A percentile compares a stretch with the other conserved stretches of the same genome.
phyloP scores from a whole-genome alignment of 2,888 invertebrate species.

The Rotaria socialis region DNA sequence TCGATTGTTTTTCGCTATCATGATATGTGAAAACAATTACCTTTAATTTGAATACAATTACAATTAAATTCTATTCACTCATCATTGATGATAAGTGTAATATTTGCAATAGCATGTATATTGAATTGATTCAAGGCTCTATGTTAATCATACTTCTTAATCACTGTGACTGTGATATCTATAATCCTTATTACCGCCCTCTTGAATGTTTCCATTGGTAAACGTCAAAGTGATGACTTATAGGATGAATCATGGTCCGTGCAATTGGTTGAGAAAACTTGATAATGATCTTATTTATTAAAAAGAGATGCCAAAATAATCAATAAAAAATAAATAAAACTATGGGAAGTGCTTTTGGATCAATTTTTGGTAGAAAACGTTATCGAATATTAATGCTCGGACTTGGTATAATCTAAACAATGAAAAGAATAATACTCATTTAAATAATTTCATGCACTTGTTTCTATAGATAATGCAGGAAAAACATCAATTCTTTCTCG shows the following conservation, averaged over 20 bases:
- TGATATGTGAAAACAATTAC: too few species aligned
- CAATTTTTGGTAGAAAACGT: constrained; percentile 22
- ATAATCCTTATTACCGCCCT: neutral
- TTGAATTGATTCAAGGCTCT: neutral
- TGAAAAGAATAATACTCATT: too few species aligned
- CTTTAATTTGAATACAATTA: too few species aligned
- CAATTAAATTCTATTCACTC: too few species aligned
- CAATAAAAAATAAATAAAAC: neutral
- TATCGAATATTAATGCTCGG: constrained; percentile 24
- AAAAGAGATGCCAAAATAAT: neutral
- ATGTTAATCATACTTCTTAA: too few species aligned
- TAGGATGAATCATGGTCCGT: neutral
- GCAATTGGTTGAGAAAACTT: neutral
- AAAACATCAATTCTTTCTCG: constrained; percentile 82
- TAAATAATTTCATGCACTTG: too few species aligned
- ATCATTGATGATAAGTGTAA: too few species aligned
- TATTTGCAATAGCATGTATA: too few species aligned
- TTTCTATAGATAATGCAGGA: constrained; percentile 58
- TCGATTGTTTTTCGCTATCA: too few species aligned
- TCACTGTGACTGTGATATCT: neutral
- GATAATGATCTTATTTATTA: neutral
- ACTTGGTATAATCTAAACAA: neutral
- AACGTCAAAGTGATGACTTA: neutral
- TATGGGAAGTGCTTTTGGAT: neutral
- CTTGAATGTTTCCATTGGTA: neutral